These are phyloP conservation scores for Heliconius congener DNA, from an alignment of 1,140 invertebrate species.

Conservation along the genomic window DNA sequence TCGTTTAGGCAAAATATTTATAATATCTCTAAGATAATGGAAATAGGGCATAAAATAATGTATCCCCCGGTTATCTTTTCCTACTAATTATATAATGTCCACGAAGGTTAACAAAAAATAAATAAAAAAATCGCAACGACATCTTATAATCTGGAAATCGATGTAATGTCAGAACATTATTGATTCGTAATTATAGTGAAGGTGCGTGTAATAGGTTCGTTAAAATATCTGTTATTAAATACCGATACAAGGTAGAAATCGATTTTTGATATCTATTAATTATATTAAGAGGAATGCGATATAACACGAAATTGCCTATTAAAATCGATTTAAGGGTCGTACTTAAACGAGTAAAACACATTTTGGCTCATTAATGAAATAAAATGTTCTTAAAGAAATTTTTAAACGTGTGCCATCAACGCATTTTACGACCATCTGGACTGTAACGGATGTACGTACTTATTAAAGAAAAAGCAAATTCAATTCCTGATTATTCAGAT, in stretches of 20 bases:
- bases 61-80: too few relatives aligned
- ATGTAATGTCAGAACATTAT: background rate
- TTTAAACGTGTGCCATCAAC: constrained; percentile 1
- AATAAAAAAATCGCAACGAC: too few relatives aligned
- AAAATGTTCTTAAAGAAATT: constrained; percentile 5
- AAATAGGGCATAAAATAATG: too few relatives aligned
- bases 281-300: constrained; percentile 4
- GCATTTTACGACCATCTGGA: constrained; percentile 13
- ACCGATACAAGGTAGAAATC: background rate
- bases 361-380: constrained; percentile 1
- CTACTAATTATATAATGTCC: too few relatives aligned
- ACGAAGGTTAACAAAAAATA: too few relatives aligned
- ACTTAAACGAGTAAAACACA: constrained; percentile 2
- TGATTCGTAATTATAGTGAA: background rate
- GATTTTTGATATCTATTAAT: constrained; percentile 14
- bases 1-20: too few relatives aligned
- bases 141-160: background rate
- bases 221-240: constrained; percentile 7
- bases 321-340: background rate
- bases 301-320: background rate
- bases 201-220: constrained; percentile 6
- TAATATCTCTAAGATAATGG: too few relatives aligned
- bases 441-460: background rate
- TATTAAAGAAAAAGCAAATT: background rate
- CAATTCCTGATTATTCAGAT: background rate